A percentile compares a stretch with the other conserved stretches of the same genome.
Conservation (phyloP, 2,888 invertebrate species). For the Augochlorella aurata region DNA sequence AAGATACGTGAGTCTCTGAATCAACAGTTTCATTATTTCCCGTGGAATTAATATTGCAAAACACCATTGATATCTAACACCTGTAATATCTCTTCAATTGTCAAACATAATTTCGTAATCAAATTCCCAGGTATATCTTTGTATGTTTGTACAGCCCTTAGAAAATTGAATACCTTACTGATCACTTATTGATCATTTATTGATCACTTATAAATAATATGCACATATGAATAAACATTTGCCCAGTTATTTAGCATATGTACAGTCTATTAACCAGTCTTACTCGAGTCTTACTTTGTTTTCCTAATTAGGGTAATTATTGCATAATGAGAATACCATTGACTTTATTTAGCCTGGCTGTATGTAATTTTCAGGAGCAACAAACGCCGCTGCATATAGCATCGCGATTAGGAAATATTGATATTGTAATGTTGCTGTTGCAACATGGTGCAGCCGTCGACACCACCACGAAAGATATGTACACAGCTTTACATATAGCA, state of each 20-base stretch:
- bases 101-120: neutral
- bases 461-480: slow-evolving; percentile 95
- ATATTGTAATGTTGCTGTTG: slow-evolving; percentile 95
- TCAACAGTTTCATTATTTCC: neutral
- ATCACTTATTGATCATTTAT: no score
- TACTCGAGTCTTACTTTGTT: slow-evolving; percentile 15
- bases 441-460: slow-evolving; percentile 96
- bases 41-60: neutral
- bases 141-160: neutral
- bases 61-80: neutral
- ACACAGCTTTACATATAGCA: slow-evolving; percentile 98
- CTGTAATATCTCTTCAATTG: neutral
- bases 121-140: neutral
- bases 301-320: neutral
- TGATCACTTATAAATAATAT: slow-evolving; percentile 24
- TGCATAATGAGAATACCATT: neutral
- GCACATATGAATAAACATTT: slow-evolving; percentile 44
- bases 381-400: slow-evolving; percentile 99
- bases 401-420: slow-evolving; percentile 96
- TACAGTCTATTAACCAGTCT: slow-evolving; percentile 73
- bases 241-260: slow-evolving; percentile 40
- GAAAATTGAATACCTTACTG: neutral
- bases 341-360: neutral
- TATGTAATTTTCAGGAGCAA: slow-evolving; percentile 86
- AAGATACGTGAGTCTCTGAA: slow-evolving; percentile 18